Conservation (phyloP, 35 echinoderm and acorn worm genomes). For the Apostichopus japonicus region DNA sequence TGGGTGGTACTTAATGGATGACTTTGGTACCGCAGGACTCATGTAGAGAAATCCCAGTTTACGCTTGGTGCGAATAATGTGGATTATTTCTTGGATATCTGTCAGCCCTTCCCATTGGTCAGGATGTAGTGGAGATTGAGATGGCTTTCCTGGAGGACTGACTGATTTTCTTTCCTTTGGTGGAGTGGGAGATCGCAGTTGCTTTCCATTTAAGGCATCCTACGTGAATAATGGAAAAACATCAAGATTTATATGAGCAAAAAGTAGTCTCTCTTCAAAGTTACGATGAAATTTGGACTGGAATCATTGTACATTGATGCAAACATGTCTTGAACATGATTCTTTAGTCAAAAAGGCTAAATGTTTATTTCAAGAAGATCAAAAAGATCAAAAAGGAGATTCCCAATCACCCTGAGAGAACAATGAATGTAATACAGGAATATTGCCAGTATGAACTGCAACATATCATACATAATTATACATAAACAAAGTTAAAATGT, state of each 20-base stretch:
- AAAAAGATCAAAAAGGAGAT: no score
- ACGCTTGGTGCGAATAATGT: conserved; percentile 75
- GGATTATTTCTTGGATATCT: conserved; percentile 88
- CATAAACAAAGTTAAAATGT: no score
- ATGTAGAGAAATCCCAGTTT: conserved; percentile 94
- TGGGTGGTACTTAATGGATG: conserved; percentile 94
- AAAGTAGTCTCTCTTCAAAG: no score
- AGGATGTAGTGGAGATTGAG: conserved; percentile 60
- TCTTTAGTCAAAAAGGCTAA: no score
- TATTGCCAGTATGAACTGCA: no score
- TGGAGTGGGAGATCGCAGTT: conserved; percentile 85
- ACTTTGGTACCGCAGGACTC: conserved; percentile 92
- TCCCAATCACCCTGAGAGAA: no score
- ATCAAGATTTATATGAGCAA: neutral
- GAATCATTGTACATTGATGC: no score
- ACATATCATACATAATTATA: no score
- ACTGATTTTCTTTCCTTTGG: conserved; percentile 74
- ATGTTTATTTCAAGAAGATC: no score
- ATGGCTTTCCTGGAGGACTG: conserved; percentile 60
- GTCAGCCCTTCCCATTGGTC: conserved; percentile 73
- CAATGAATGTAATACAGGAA: no score
- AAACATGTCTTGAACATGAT: no score
- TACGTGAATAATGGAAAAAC: neutral
- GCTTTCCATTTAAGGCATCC: conserved; percentile 65
- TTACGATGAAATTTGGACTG: no score